A percentile compares a stretch with the other conserved stretches of the same genome.
phyloP scores from a whole-genome alignment of 2,888 invertebrate species.

The Ochropacha duplaris region DNA sequence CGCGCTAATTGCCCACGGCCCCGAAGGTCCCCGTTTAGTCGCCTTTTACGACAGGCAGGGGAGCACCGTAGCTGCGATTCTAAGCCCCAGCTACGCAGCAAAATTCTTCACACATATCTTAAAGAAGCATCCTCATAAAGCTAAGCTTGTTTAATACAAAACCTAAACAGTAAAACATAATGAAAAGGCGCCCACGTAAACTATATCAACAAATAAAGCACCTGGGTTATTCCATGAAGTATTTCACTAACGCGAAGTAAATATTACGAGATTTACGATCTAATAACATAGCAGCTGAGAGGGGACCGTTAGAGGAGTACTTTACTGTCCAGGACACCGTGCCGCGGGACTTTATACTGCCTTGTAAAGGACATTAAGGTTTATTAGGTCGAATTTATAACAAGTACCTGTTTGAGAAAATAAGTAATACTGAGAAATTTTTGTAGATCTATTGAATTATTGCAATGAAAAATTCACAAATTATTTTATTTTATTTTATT shows the following conservation, averaged over 20 bases:
- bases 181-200: slow-evolving; percentile 25
- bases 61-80: no score
- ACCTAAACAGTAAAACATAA: slow-evolving; percentile 23
- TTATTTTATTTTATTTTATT: no score
- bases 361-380: slow-evolving; percentile 35
- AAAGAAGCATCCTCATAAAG: no score
- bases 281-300: slow-evolving; percentile 47
- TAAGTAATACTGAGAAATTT: slow-evolving; percentile 8
- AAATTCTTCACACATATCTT: no score
- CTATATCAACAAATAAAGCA: slow-evolving; percentile 21
- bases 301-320: slow-evolving; percentile 40
- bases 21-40: no score
- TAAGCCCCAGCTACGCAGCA: no score
- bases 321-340: slow-evolving; percentile 33
- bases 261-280: slow-evolving; percentile 53
- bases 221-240: slow-evolving; percentile 25
- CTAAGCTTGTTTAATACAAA: neutral
- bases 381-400: slow-evolving; percentile 39
- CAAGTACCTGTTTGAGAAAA: slow-evolving; percentile 14
- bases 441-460: slow-evolving; percentile 1
- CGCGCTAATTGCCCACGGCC: no score
- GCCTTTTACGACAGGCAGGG: no score
- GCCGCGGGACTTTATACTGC: slow-evolving; percentile 39
- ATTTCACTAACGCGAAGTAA: slow-evolving; percentile 34
- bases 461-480: neutral